Evolutionary conservation across 2,113 vertebrate genomes (phyloP).

Genomic region (Smithornis capensis): DNA sequence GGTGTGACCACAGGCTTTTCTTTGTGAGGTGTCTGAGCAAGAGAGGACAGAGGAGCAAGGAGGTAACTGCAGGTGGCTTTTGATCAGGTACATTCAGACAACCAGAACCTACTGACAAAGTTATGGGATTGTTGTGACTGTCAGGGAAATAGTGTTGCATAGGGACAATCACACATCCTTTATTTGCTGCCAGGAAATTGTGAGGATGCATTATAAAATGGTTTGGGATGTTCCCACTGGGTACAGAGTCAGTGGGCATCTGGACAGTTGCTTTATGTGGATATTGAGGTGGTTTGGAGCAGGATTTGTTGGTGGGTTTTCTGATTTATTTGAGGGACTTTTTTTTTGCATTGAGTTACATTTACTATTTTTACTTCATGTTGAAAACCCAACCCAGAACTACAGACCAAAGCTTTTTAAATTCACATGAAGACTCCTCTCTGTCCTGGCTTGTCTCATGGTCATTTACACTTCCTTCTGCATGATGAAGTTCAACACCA

Average conservation of each 20-base stretch:
- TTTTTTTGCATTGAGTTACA: background rate
- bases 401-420: background rate
- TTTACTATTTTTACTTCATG: background rate
- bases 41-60: background rate
- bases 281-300: background rate
- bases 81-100: background rate
- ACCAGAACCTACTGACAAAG: background rate
- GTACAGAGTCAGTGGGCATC: background rate
- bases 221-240: background rate
- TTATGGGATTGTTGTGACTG: background rate
- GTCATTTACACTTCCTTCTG: background rate
- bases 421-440: background rate
- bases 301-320: background rate
- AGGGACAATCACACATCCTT: background rate
- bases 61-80: background rate
- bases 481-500: background rate
- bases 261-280: background rate
- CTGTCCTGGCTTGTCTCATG: background rate
- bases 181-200: background rate
- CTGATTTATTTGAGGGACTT: background rate
- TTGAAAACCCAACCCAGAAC: background rate
- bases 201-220: background rate
- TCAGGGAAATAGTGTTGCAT: background rate
- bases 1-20: background rate
- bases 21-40: background rate